Conservation (phyloP, 2,888 invertebrate species). For the Melolontha melolontha region DNA sequence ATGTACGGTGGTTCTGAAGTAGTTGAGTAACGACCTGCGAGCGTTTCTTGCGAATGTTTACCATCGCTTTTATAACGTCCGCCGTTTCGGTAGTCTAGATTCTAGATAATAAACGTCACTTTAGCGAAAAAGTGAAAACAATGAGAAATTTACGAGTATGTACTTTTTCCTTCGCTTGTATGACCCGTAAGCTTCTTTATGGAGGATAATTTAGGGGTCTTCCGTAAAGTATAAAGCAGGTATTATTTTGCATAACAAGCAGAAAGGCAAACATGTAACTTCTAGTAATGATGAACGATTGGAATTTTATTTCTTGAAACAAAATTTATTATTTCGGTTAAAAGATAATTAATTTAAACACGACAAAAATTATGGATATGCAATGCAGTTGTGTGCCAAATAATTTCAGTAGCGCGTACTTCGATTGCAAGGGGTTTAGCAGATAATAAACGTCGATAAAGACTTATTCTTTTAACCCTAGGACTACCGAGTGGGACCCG, state of each 20-base stretch:
- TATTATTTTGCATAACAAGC: neutral
- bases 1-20: neutral
- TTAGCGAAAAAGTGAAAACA: slow-evolving; percentile 33
- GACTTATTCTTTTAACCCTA: no score
- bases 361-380: no score
- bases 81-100: slow-evolving; percentile 3
- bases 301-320: no score
- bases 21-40: slow-evolving; percentile 19
- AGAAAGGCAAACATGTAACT: neutral
- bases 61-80: slow-evolving; percentile 8
- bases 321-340: no score
- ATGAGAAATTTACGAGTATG: slow-evolving; percentile 27
- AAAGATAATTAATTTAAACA: no score
- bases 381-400: no score
- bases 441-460: no score
- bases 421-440: no score
- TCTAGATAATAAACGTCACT: slow-evolving; percentile 21
- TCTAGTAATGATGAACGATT: neutral
- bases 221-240: neutral
- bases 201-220: slow-evolving; percentile 19
- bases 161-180: slow-evolving; percentile 2
- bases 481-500: no score
- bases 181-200: slow-evolving; percentile 4
- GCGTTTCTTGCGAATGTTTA: slow-evolving; percentile 10
- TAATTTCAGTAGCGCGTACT: no score